These are phyloP conservation scores for Agonopterix arenella DNA, from an alignment of 2,888 invertebrate species.

Conservation along the genomic window DNA sequence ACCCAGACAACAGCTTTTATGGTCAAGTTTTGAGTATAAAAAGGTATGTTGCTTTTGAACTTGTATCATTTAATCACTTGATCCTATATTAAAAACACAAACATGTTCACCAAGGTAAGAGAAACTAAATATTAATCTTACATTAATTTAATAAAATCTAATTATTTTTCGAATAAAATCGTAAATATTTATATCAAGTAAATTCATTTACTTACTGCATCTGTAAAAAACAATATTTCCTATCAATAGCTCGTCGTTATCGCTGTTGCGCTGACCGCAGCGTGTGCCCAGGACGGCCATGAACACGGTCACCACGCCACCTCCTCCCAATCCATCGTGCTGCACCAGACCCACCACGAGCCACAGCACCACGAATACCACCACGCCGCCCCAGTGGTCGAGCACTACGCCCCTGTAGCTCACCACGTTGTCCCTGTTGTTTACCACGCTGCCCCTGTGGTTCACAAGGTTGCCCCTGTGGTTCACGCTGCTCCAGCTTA, in stretches of 20 bases:
- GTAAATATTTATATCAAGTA: not conserved
- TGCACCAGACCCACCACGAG: constrained; percentile 11
- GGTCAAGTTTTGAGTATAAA: not conserved
- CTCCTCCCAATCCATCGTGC: constrained; percentile 17
- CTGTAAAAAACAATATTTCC: not conserved
- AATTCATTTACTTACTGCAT: not conserved
- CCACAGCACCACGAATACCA: constrained; percentile 8
- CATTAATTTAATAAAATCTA: too few species aligned
- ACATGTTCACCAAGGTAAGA: constrained; percentile 10
- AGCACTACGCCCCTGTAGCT: not conserved
- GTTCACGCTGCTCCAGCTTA: constrained; percentile 6
- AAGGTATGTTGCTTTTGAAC: not conserved
- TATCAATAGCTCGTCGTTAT: constrained; percentile 13
- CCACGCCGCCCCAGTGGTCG: constrained; percentile 9
- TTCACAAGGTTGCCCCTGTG: constrained; percentile 5
- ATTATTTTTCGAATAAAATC: not conserved
- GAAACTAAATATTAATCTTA: constrained; percentile 7
- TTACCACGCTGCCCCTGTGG: constrained; percentile 13
- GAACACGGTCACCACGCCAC: constrained; percentile 15
- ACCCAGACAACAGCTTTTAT: not conserved
- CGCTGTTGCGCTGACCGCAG: constrained; percentile 17
- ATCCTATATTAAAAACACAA: not conserved
- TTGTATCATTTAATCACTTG: not conserved
- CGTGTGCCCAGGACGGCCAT: constrained; percentile 23
- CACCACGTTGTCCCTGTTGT: constrained; percentile 8